Evolutionary conservation across 2,888 invertebrate genomes (phyloP).

Genomic region (Seladonia tumulorum): DNA sequence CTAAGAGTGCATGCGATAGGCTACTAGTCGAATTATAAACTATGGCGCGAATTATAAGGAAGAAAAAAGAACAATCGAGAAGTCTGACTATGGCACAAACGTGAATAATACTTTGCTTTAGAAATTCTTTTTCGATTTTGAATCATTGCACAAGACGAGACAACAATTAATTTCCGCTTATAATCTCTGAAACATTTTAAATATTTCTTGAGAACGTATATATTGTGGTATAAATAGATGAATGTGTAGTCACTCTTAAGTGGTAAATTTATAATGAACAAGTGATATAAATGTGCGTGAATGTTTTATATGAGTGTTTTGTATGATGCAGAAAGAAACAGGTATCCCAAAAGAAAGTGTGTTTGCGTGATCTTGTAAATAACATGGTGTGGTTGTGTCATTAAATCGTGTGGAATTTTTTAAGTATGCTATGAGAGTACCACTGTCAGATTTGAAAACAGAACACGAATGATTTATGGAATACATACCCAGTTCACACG

Average conservation of each 20-base stretch:
- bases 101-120: slow-evolving; percentile 50
- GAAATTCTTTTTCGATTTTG: slow-evolving; percentile 49
- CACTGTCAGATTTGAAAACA: slow-evolving; percentile 42
- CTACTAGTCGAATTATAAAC: slow-evolving; percentile 31
- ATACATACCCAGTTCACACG: slow-evolving; percentile 42
- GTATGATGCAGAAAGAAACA: slow-evolving; percentile 49
- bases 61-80: slow-evolving; percentile 41
- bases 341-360: slow-evolving; percentile 45
- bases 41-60: slow-evolving; percentile 32
- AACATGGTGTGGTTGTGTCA: slow-evolving; percentile 68
- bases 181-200: slow-evolving; percentile 51
- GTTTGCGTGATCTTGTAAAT: slow-evolving; percentile 69
- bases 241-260: slow-evolving; percentile 71
- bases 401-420: slow-evolving; percentile 51
- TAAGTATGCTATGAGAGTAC: slow-evolving; percentile 52
- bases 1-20: slow-evolving; percentile 40
- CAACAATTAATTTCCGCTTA: slow-evolving; percentile 56
- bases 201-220: slow-evolving; percentile 58
- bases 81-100: slow-evolving; percentile 40
- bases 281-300: slow-evolving; percentile 64
- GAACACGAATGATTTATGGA: slow-evolving; percentile 31
- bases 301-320: slow-evolving; percentile 65
- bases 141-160: slow-evolving; percentile 57
- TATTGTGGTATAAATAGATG: slow-evolving; percentile 78
- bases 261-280: slow-evolving; percentile 65